Evolutionary conservation across 2,888 invertebrate species (phyloP), one percentile per base, ranked within the genome.

Genomic region (Tenthredo notha): DNA sequence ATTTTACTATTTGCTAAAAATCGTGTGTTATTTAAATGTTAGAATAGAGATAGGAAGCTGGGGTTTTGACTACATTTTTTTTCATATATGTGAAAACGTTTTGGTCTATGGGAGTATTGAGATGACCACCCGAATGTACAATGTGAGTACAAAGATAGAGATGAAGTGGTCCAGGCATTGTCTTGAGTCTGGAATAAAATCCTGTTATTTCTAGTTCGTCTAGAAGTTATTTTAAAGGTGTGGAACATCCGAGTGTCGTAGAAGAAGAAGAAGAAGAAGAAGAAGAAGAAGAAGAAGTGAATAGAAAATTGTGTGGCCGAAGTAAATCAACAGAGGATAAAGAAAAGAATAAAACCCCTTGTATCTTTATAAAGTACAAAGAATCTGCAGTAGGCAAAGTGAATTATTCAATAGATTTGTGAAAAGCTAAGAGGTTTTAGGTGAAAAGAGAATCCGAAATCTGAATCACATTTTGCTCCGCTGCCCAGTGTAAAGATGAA

Each of bases 351-450:
- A 33, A 37, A 33, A 78, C 1, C 12, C 40, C n/a, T 40, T 40
- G 37, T 80, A 61, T 61, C 58, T 61, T 61, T 6, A 15, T 15
- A 61, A 58, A 80, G 80, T 61, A 80, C 80, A 50, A 61, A 80
- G 58, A 80, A 12, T 40, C 80, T 29, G 54, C 18, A 33, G 72
- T 21, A 5, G 80, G 21, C 15, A 77, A 40, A 61, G 80, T 61
- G 61, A 80, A 80, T 80, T 80, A 80, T 80, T 80, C 80, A 80
- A 61, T 61, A 40, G 80, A 80, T 80, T 80, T 61, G 33, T 6
- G 18, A 15, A 40, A 47, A 50, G 15, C 80, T 40, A 50, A 58
- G 37, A 58, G 61, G 25, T 21, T 40, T 37, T 4, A 7, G 50
- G 77, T 10, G 54, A 54, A 77, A 33, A 54, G 25, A 77, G 61